Percentiles rank a stretch among this genome's conserved stretches.
Evolutionary conservation across 1,140 invertebrate species (phyloP).

Genomic region (Caerostris darwini): DNA sequence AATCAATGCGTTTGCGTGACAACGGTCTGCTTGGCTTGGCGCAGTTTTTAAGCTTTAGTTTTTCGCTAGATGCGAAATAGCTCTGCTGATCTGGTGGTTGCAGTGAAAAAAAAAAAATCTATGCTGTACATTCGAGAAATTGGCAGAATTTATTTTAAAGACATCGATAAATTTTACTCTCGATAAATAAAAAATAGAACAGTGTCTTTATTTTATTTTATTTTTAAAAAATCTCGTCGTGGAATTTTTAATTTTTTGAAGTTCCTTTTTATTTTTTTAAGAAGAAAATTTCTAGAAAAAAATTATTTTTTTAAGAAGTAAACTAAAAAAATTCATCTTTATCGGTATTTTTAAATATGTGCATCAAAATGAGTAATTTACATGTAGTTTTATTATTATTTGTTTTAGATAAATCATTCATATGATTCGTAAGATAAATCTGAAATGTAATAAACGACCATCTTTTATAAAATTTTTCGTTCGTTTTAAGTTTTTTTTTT

Average conservation of each 20-base stretch:
- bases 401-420: too few species aligned
- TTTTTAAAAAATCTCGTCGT: background rate
- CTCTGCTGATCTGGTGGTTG: background rate
- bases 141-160: background rate
- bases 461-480: too few species aligned
- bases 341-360: too few species aligned
- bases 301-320: background rate
- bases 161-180: background rate
- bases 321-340: background rate
- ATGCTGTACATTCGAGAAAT: background rate
- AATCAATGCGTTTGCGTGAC: conserved; percentile 50
- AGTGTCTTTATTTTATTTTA: background rate
- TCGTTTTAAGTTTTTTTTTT: too few species aligned
- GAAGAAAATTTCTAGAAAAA: background rate
- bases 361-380: too few species aligned
- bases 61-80: background rate
- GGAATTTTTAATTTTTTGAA: background rate
- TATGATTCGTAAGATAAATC: too few species aligned
- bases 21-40: background rate
- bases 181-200: background rate
- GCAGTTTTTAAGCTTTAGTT: conserved; percentile 5
- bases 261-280: background rate
- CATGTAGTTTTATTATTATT: too few species aligned
- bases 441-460: too few species aligned
- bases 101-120: too few species aligned